Base-by-base conservation (phyloP, 2,888 invertebrate genomes). In the Sussaba pulchella region DNA sequence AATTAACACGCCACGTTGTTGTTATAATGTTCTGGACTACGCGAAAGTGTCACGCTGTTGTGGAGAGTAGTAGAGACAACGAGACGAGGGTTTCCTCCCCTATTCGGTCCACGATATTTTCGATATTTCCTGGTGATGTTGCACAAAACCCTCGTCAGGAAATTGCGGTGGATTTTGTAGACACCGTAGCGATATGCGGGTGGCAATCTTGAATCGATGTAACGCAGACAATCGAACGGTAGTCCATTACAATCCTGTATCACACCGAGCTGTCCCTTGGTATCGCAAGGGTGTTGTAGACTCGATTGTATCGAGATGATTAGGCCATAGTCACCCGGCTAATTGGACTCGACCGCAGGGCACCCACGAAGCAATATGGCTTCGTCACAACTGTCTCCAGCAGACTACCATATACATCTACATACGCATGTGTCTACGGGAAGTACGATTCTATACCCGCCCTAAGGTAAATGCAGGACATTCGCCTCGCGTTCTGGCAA, bases 281-380 rank as follows among this genome's bases (percentile, higher is more conserved):
- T 21, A 78, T 67, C n/a, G 24, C 72, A 31, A 63, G 80, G 63
- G 70, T 78, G 77, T 78, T 74, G 43, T 61, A 77, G 52, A 47
- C 41, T 59, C 59, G 77, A 81, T 81, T 73, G 66, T 81, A 81
- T 81, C 77, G 59, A 61, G 81, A 81, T 81, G 74, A 81, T 81
- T 81, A 78, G 77, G 77, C 74, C 77, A 71, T 50, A 81, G 81
- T 77, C 70, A 43, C 59, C 59, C 57, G 57, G 61, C 81, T 77
- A 81, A 81, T 81, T 81, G 77, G 81, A 64, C 74, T 74, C 81
- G 70, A 78, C 81, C 74, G 74, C 77, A 81, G 81, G 77, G 74
- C n/a, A 74, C 70, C 77, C 72, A 70, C 74, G 64, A 61, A 70
- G 39, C 75, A 63, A 52, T 66, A 76, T 72, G 54, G 72, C 63